Conservation (phyloP, 2,888 invertebrate genomes). For the Agrypnus murinus region DNA sequence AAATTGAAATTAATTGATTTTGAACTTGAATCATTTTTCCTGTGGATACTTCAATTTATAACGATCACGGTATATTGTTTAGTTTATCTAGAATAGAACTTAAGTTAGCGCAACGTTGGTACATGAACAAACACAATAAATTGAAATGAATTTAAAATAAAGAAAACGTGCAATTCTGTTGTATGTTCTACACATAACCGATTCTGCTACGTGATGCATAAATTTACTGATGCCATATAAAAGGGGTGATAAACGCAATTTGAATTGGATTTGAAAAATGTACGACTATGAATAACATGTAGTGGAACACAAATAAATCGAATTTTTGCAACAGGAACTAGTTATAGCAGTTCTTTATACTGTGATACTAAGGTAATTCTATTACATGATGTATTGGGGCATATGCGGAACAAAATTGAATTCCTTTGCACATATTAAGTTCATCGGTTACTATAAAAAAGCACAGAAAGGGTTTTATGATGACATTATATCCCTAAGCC, state of each 20-base stretch:
- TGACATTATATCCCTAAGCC: no score
- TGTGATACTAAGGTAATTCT: slow-evolving; percentile 7
- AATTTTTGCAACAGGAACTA: slow-evolving; percentile 4
- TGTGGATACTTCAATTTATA: no score
- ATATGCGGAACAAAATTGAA: slow-evolving; percentile 12
- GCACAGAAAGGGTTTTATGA: background rate
- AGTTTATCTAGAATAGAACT: no score
- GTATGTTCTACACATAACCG: slow-evolving; percentile 4
- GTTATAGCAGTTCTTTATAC: slow-evolving; percentile 4
- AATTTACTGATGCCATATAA: slow-evolving; percentile 12
- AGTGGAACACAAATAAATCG: slow-evolving; percentile 8
- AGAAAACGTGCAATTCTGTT: slow-evolving; percentile 2
- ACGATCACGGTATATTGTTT: no score
- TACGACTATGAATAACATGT: slow-evolving; percentile 7
- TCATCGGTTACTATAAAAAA: background rate
- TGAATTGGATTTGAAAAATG: slow-evolving; percentile 10
- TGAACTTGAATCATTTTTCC: no score
- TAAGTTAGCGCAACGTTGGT: no score
- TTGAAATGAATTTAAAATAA: background rate
- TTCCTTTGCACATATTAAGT: background rate
- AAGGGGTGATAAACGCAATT: slow-evolving; percentile 1
- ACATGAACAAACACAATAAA: no score
- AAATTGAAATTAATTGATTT: no score
- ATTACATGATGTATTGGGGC: slow-evolving; percentile 5
- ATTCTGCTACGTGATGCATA: slow-evolving; percentile 8